Base-by-base conservation (phyloP, 2,797 vertebrate species). In the Cirrhinus mrigala region DNA sequence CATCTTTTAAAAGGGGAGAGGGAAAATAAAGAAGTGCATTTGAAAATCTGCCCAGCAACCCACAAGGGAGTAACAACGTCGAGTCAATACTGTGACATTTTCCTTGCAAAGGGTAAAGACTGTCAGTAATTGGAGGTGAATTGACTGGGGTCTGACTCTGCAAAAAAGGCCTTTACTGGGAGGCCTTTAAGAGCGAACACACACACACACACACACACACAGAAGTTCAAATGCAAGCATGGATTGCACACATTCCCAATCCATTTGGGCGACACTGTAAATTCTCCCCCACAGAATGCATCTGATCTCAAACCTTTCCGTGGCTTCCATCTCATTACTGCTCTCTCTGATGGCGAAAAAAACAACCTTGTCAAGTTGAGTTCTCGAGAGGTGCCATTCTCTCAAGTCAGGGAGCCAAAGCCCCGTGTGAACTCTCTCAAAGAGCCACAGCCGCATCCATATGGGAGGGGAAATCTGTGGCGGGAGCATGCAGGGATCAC, bases 331-430 rank as follows among this genome's bases (percentile, higher is more conserved):
- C 75, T 90, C 89, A 91, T 92, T 93, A 93, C 91, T 91, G 88
- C 89, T 91, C 89, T 90, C 87, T 91, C 68, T 12, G 48, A 52
- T 18, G 29, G 29, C 87, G 90, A 94, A 93, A 92, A 88, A 93
- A 94, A 93, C 92, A 87, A 94, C 91, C 91, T 90, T 94, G 93
- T 93, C 92, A 92, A 87, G 44, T 93, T 82, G 91, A 91, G 93
- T 92, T 92, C 88, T 88, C 52, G 88, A 77, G 91, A 90, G 89
- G 88, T 92, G 91, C 91, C 83, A 80, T 89, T 94, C 90, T 89
- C 60, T 77, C 81, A 92, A 86, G 90, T 90, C 91, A 90, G 66
- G 33, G 88, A 84, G 87, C 74, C 22, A n/a, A 69, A 87, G 20
- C 88, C 46, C 73, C 20, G 10, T 12, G 12, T 56, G 73, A 84